Conservation (phyloP, 2,113 vertebrate genomes). For the Eolophus roseicapilla region DNA sequence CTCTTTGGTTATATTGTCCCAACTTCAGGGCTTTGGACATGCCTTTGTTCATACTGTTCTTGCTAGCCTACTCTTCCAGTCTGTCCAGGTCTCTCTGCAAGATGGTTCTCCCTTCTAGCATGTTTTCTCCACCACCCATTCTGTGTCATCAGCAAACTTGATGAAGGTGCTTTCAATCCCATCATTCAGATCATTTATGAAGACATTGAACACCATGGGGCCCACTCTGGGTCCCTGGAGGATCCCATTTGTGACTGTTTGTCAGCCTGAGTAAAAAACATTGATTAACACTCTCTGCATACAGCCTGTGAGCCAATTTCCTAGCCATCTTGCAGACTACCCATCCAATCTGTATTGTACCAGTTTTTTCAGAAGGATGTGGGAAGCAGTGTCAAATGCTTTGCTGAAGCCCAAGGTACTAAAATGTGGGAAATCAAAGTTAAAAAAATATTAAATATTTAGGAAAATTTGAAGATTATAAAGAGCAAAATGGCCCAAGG, state of each 20-base stretch:
- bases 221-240: too few species aligned
- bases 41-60: neutral
- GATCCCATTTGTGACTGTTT: neutral
- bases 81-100: neutral
- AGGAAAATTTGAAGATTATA: neutral
- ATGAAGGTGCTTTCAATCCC: neutral
- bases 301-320: neutral
- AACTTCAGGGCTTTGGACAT: neutral
- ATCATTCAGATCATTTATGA: neutral
- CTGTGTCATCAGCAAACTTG: neutral
- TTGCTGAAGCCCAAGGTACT: neutral
- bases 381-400: rapidly evolving
- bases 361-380: neutral
- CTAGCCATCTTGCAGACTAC: neutral
- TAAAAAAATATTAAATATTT: neutral
- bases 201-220: neutral
- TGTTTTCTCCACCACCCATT: neutral
- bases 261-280: neutral
- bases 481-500: neutral
- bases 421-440: neutral
- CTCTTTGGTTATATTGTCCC: neutral
- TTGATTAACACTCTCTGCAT: neutral
- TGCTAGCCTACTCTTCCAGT: neutral
- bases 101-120: rapidly evolving
- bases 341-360: neutral